Conservation (phyloP, 2,797 vertebrate species). For the Zenarchopterus dispar region DNA sequence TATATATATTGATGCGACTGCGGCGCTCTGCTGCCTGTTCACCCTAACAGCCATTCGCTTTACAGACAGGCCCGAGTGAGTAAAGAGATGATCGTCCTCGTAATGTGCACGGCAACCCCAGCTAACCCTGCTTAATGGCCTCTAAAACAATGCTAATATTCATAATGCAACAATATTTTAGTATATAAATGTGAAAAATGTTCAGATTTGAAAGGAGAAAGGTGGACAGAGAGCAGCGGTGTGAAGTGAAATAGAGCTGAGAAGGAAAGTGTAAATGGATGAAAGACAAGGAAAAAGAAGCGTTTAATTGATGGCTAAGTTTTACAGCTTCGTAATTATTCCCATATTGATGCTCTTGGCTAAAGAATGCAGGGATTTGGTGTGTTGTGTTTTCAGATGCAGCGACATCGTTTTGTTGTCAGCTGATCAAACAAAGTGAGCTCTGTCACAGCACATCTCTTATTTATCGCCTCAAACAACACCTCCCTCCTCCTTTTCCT, state of each 20-base stretch:
- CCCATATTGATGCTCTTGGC: conserved; percentile 6
- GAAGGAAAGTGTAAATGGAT: too few relatives aligned
- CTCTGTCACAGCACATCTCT: conserved; percentile 42
- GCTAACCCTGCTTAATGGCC: conserved; percentile 19
- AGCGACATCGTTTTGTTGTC: conserved; percentile 31
- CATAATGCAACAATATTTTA: conserved; percentile 12
- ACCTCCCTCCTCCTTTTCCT: conserved; percentile 9
- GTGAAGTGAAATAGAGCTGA: conserved; percentile 1
- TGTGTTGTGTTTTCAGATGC: conserved; percentile 28
- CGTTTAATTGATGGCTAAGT: not conserved
- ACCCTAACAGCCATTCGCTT: conserved; percentile 43
- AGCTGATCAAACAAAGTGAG: conserved; percentile 51
- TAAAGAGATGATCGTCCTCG: conserved; percentile 39
- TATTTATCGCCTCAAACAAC: conserved; percentile 56
- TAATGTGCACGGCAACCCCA: conserved; percentile 10
- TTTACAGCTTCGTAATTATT: conserved; percentile 14
- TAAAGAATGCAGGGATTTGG: conserved; percentile 6
- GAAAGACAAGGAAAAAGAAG: not conserved
- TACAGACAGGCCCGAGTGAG: conserved; percentile 31
- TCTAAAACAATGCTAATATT: conserved; percentile 21
- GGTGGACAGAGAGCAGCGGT: not conserved
- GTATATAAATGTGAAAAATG: not conserved
- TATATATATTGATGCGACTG: conserved; percentile 30
- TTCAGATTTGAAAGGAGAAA: conserved; percentile 12
- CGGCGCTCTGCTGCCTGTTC: conserved; percentile 41